Evolutionary conservation across 2,888 invertebrate species (phyloP), one percentile per base, ranked within the genome.

Genomic region (Notocelia uddmanniana): DNA sequence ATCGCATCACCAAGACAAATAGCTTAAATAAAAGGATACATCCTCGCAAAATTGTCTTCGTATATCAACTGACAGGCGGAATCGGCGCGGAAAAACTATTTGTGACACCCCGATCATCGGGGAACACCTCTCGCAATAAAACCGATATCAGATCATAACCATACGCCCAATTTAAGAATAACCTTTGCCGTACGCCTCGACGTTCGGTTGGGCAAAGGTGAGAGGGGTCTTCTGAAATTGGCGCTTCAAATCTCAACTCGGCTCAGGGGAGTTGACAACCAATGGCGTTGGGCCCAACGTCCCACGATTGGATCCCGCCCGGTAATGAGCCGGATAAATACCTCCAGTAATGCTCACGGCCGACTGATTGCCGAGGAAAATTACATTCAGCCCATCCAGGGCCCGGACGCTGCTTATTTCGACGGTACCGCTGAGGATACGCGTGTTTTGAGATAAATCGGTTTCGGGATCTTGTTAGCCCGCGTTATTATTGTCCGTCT

Each of bases 311-410:
- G 89, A 87, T 89, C 84, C 80, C 79, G 80, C 78, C 76, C 80
- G 78, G 82, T 89, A 89, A 90, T 90, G 87, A 89, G 84, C 83
- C 81, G 87, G 85, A 90, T 90, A 89, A 89, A 89, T 89, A 88
- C 87, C 85, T 76, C 57, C 77, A 84, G 83, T 86, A 86, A 85
- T 86, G 85, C 83, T 83, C 85, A 86, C 80, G 59, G 80, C 80
- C 81, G 82, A 81, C 83, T 85, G 86, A 87, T 88, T 87, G 86
- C 85, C 79, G 78, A 66, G 68, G 81, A 79, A 83, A 85, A 86
- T 86, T 84, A 86, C 83, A 85, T 85, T 83, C 79, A 31, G 31
- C 26, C 5, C 3, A 31, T 76, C 80, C 78, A 76, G 78, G 78
- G 77, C 76, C 77, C 77, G 78, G 73, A 78, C 83, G 84, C 83